Percentiles rank a stretch among this genome's conserved stretches.
Conservation (phyloP, 2,888 invertebrate genomes). For the Sturmia bella region DNA sequence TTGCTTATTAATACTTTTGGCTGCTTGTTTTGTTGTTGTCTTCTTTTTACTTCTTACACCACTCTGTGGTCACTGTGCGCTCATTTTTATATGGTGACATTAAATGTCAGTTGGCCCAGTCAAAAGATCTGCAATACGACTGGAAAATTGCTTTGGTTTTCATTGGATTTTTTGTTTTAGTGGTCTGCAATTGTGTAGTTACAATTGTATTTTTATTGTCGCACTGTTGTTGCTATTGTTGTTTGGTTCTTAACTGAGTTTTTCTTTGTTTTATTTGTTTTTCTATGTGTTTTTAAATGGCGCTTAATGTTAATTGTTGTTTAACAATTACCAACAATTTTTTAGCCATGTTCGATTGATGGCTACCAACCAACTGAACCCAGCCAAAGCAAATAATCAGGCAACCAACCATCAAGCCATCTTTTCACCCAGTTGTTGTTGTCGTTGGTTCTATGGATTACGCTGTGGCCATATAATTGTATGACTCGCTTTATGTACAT, state of each 20-base stretch:
- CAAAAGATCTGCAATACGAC: conserved; percentile 54
- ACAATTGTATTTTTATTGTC: conserved; percentile 56
- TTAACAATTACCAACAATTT: conserved; percentile 68
- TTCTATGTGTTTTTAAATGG: conserved; percentile 62
- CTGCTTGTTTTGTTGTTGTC: conserved; percentile 22
- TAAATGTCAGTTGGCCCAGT: conserved; percentile 69
- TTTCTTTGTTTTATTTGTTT: conserved; percentile 37
- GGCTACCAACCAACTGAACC: conserved; percentile 17
- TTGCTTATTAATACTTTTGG: conserved; percentile 50
- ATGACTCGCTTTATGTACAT: not conserved
- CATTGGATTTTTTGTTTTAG: conserved; percentile 55
- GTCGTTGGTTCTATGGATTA: conserved; percentile 40
- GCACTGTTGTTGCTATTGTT: conserved; percentile 41
- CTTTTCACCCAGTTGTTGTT: conserved; percentile 41
- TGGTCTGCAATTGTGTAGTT: conserved; percentile 54
- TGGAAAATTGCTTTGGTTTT: conserved; percentile 59
- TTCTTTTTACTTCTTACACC: conserved; percentile 28
- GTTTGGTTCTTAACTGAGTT: conserved; percentile 27
- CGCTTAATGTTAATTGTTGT: conserved; percentile 72
- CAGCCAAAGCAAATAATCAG: conserved; percentile 15
- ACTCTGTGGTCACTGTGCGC: conserved; percentile 36
- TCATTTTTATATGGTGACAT: conserved; percentile 67
- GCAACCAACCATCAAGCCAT: conserved; percentile 35
- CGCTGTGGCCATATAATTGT: not conserved
- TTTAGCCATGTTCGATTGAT: conserved; percentile 61